phyloP scores from a whole-genome alignment of 1,140 invertebrate species.

The Drosophila pruinosa region DNA sequence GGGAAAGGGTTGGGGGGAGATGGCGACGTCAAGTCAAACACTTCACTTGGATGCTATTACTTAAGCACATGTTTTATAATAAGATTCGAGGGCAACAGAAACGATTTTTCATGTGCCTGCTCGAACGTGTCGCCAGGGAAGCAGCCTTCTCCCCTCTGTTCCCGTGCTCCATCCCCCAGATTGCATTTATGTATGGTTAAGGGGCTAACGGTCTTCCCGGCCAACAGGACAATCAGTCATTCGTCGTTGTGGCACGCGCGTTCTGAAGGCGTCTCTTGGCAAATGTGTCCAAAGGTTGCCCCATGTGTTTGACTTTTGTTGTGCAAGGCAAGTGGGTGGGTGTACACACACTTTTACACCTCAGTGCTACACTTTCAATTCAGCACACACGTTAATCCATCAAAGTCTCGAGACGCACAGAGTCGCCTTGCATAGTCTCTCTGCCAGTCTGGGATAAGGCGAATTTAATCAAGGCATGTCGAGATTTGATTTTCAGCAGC shows the following conservation, averaged over 20 bases:
- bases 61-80: conserved; percentile 58
- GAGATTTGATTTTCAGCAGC: conserved; percentile 47
- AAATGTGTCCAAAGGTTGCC: conserved; percentile 52
- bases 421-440: not conserved
- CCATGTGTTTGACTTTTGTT: conserved; percentile 73
- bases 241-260: conserved; percentile 32
- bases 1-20: not conserved
- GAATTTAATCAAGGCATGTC: conserved; percentile 64
- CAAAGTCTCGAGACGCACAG: too few relatives aligned
- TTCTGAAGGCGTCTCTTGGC: conserved; percentile 1
- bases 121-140: conserved; percentile 36
- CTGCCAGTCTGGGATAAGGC: conserved; percentile 4
- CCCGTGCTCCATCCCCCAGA: not conserved
- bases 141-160: not conserved
- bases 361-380: conserved; percentile 48
- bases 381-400: conserved; percentile 66
- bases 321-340: conserved; percentile 2
- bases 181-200: conserved; percentile 46
- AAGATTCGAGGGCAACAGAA: conserved; percentile 38
- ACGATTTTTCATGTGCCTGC: conserved; percentile 47
- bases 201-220: conserved; percentile 4
- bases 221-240: conserved; percentile 69
- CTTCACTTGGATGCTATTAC: conserved; percentile 40
- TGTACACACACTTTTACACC: conserved; percentile 38
- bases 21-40: conserved; percentile 11